Evolutionary conservation across 2,797 vertebrate genomes (phyloP), one percentile per base, ranked within the genome.

Genomic region (Urosaurus nigricauda): DNA sequence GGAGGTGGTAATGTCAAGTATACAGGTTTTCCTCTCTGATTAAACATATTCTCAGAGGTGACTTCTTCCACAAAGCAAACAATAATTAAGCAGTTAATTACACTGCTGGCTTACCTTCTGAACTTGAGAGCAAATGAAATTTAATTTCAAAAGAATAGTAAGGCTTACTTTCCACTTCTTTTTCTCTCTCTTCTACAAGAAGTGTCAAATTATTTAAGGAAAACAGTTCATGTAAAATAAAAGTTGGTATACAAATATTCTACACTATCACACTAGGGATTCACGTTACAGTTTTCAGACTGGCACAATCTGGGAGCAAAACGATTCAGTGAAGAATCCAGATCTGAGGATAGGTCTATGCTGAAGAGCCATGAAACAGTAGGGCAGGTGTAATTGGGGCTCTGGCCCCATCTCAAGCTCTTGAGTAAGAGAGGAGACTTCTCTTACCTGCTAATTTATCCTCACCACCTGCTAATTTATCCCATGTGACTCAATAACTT

Each of bases 41-140:
- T 6, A 89, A 93, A 77, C 92, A 92, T 1, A 79, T 91, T 58
- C 53, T 92, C n/a, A 91, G 87, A 91, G 74, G 70, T 90, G 83
- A 90, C 60, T 94, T 86, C 35, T 87, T 94, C 89, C 77, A 90
- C 37, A 90, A 93, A 92, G 65, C 79, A 93, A 92, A 90, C 26
- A 90, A 84, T 90, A 92, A 92, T 87, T 94, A 93, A 92, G 85
- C 83, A 91, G 26, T 65, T 93, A 92, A 88, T 82, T 94, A 70
- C 73, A 4, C 60, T 91, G 1, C 21, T 90, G 71, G 60, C 21
- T 87, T 88, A 47, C 12, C 16, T 94, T 89, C 63, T 88, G 29
- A 92, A 86, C 9, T 87, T 17, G 26, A 17, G n/a, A 35, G 1
- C 87, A 92, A 89, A 88, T 32, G 2, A 0, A 2, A 83, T 88